Evolutionary conservation across 37 sponge, comb jelly and placozoan genomes (phyloP), one percentile per base, ranked within the genome.

Genomic region (Hexactinellida sp.): DNA sequence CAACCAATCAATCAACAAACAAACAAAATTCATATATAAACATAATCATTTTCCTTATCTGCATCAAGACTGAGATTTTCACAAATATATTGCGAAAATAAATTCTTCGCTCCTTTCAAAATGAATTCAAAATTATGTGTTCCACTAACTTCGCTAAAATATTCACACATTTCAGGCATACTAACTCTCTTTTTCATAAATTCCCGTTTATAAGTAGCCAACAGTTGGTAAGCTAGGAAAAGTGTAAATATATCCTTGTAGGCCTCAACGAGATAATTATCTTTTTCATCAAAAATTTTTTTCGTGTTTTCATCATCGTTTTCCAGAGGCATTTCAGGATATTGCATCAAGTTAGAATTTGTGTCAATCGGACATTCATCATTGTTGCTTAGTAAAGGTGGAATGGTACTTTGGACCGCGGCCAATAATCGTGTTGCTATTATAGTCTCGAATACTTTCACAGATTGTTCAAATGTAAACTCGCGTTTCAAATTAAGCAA

Each of bases 401-500:
- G 76, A 28, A n/a, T 63, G 5, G 21, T 7, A 7, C 25, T 28
- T 3, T 23, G 76, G 3, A 21, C 5, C 5, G 76, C 30, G 76
- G 76, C 76, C 5, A 63, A n/a, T 10, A 63, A 23, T 7, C 76
- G 76, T 21, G 76, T 63, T 7, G 34, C 34, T 25, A 63, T 63
- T 63, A 63, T 28, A 7, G 76, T 63, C 89, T 97, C 95, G 95
- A 95, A 97, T 25, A 97, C 54, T 32, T 37, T 54, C 88, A 93
- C 84, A 38, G 90, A 54, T 47, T 91, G 91, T 0, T 89, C 88
- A 37, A 83, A 92, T 30, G 82, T 85, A 52, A 97, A 95, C 83
- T 97, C 98, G 38, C 98, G 86, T 82, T 97, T 97, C 76, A 94
- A 94, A 88, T 90, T 54, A 52, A 94, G 85, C 38, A 97, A 86